Percentiles rank a stretch among this genome's conserved stretches.
These are phyloP conservation scores for Leptopilina myrica DNA, from an alignment of 2,888 invertebrate genomes.

Conservation along the genomic window DNA sequence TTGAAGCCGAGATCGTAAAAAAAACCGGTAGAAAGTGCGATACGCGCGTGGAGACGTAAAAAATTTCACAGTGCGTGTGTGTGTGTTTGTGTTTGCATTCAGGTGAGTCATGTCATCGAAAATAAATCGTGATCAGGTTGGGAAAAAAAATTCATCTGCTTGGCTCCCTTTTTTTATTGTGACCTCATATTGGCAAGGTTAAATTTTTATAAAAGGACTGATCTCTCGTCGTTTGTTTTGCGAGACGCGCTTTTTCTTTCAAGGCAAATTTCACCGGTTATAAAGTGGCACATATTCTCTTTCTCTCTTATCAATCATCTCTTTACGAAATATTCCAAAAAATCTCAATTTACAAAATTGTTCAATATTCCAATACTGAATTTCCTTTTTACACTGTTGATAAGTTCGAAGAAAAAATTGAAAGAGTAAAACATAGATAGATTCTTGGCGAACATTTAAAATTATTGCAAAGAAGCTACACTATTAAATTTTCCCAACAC, in stretches of 20 bases:
- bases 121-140: slow-evolving; percentile 46
- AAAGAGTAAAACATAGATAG: too few relatives aligned
- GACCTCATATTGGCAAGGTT: slow-evolving; percentile 4
- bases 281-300: slow-evolving; percentile 16
- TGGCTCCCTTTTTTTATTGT: neutral
- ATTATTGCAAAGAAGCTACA: too few relatives aligned
- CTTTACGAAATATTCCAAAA: too few relatives aligned
- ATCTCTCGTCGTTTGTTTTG: neutral
- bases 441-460: too few relatives aligned
- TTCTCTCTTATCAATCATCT: neutral
- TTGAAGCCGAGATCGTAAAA: slow-evolving; percentile 7
- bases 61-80: slow-evolving; percentile 39
- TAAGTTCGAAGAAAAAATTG: too few relatives aligned
- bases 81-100: slow-evolving; percentile 49
- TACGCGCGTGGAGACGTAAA: slow-evolving; percentile 44
- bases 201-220: slow-evolving; percentile 12
- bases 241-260: slow-evolving; percentile 8
- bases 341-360: too few relatives aligned
- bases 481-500: neutral
- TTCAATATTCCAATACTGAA: too few relatives aligned
- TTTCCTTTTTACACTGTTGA: too few relatives aligned
- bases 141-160: slow-evolving; percentile 25
- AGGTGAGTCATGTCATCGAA: slow-evolving; percentile 58
- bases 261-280: slow-evolving; percentile 27
- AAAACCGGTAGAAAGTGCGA: slow-evolving; percentile 38